Conservation (phyloP, 2,113 vertebrate genomes). For the Rousettus leschenaultii region DNA sequence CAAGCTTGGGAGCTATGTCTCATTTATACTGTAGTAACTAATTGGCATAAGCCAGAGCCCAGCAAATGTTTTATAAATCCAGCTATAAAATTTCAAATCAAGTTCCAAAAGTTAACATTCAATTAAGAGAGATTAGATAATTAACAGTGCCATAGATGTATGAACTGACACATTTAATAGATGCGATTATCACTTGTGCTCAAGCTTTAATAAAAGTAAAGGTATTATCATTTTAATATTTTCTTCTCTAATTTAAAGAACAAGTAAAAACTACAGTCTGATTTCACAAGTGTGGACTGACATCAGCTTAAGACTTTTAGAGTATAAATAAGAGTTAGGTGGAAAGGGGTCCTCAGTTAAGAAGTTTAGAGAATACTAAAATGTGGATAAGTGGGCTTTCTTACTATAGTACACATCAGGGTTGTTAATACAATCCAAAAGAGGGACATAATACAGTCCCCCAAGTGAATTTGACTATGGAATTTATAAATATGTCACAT, state of each 20-base stretch:
- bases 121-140: neutral
- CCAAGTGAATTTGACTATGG: neutral
- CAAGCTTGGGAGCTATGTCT: neutral
- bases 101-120: neutral
- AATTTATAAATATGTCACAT: neutral
- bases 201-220: neutral
- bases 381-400: neutral
- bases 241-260: neutral
- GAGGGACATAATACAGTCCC: neutral
- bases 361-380: slow-evolving; percentile 13
- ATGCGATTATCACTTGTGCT: neutral
- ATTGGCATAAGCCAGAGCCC: neutral
- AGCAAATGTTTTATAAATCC: neutral
- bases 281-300: neutral
- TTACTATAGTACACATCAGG: neutral
- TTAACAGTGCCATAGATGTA: neutral
- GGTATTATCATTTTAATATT: neutral
- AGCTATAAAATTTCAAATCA: neutral
- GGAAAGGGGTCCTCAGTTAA: neutral
- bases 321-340: neutral
- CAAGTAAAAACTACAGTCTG: neutral
- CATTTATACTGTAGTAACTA: neutral
- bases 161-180: neutral
- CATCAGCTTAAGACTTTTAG: neutral
- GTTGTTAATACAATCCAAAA: neutral